Conservation (phyloP, 2,797 vertebrate species). For the Pseudochromis fuscus region DNA sequence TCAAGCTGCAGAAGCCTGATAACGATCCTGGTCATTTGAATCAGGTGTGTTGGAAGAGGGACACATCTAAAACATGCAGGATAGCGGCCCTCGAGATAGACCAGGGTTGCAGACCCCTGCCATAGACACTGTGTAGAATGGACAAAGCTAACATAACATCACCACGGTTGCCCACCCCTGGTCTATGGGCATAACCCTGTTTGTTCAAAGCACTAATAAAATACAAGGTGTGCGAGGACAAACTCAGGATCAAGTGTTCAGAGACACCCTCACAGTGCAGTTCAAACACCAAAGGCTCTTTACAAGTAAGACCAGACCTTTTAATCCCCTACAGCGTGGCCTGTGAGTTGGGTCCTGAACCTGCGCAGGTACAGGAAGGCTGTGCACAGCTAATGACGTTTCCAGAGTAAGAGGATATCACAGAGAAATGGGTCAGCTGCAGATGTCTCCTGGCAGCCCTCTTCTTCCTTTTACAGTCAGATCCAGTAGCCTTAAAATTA, state of each 20-base stretch:
- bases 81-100: too few relatives aligned
- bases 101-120: too few relatives aligned
- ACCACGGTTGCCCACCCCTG: too few relatives aligned
- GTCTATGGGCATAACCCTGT: too few relatives aligned
- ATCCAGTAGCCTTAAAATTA: conserved; percentile 35
- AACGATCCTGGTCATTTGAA: too few relatives aligned
- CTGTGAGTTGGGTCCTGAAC: conserved; percentile 40
- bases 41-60: too few relatives aligned
- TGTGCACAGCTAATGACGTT: conserved; percentile 58
- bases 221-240: background rate
- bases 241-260: conserved; percentile 14
- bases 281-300: conserved; percentile 31
- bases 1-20: too few relatives aligned
- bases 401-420: conserved; percentile 68
- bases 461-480: conserved; percentile 16
- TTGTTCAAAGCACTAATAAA: background rate
- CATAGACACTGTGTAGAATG: too few relatives aligned
- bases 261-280: conserved; percentile 5
- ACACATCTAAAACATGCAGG: too few relatives aligned
- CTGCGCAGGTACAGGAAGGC: conserved; percentile 49
- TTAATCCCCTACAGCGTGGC: conserved; percentile 53
- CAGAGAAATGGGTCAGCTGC: conserved; percentile 57
- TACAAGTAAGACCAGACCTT: conserved; percentile 21
- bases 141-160: too few relatives aligned
- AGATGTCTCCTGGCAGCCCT: conserved; percentile 21